A percentile compares a stretch with the other conserved stretches of the same genome.
phyloP scores from a whole-genome alignment of 1,140 invertebrate species.

The Drosophila saltans region DNA sequence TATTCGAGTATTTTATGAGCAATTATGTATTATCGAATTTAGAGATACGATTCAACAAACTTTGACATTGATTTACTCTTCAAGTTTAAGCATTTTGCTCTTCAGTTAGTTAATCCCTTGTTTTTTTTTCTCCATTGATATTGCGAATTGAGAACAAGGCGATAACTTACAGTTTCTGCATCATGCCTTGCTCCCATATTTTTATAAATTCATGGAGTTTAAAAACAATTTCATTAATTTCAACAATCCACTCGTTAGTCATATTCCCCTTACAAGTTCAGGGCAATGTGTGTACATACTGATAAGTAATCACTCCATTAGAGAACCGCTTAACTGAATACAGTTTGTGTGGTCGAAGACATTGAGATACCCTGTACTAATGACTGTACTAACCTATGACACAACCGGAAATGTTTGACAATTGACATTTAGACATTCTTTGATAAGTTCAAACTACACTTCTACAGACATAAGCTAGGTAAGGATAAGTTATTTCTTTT shows the following conservation, averaged over 20 bases:
- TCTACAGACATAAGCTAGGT: no score
- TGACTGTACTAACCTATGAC: no score
- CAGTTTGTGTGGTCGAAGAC: background rate
- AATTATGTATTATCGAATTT: constrained; percentile 4
- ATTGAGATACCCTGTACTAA: background rate
- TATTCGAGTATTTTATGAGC: background rate
- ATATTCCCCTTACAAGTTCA: background rate
- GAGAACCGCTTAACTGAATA: background rate
- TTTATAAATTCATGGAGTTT: background rate
- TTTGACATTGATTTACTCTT: constrained; percentile 10
- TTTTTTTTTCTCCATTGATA: background rate
- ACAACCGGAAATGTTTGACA: no score
- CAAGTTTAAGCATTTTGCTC: background rate
- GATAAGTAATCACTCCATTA: background rate
- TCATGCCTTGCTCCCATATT: no score
- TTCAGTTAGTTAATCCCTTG: background rate
- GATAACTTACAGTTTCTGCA: background rate
- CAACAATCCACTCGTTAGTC: background rate
- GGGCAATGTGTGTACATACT: background rate
- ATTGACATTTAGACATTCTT: no score
- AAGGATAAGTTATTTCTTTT: no score
- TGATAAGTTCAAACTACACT: no score
- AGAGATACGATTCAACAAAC: background rate
- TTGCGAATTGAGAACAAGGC: background rate
- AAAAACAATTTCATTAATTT: constrained; percentile 4